Conservation (phyloP, 2,888 invertebrate species). For the Stenichneumon culpator region DNA sequence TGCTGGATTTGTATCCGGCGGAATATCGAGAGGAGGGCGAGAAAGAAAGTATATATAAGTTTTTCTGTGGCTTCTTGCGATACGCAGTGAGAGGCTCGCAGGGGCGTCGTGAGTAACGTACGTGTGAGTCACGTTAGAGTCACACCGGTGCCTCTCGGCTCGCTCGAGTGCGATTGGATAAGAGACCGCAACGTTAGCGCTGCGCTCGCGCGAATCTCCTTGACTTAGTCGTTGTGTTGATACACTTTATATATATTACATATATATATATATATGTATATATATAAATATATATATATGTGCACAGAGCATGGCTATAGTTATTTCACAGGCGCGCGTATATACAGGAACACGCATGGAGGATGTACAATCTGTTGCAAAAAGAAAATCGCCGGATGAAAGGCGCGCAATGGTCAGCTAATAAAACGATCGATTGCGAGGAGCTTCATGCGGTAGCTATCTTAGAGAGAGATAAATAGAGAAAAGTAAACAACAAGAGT, state of each 20-base stretch:
- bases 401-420: conserved; percentile 22
- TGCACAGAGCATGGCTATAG: neutral
- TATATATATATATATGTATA: too few species aligned
- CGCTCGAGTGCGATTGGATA: conserved; percentile 3
- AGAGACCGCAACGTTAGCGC: conserved; percentile 12
- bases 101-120: conserved; percentile 32
- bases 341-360: conserved; percentile 17
- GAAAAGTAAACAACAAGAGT: neutral
- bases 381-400: conserved; percentile 21
- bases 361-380: conserved; percentile 39
- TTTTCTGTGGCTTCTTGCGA: conserved; percentile 42
- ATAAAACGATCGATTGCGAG: neutral
- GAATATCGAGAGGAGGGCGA: neutral
- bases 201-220: conserved; percentile 46
- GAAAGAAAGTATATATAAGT: neutral
- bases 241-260: neutral
- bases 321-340: neutral
- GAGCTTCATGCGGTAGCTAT: too few species aligned
- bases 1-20: neutral
- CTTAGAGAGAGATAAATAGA: neutral
- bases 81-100: conserved; percentile 37
- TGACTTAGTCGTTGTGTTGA: conserved; percentile 28
- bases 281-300: neutral
- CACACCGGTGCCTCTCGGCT: conserved; percentile 35
- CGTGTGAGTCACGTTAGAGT: conserved; percentile 62